Evolutionary conservation across 2,797 vertebrate species (phyloP), one percentile per base, ranked within the genome.

Genomic region (Hippopotamyrus pictus): DNA sequence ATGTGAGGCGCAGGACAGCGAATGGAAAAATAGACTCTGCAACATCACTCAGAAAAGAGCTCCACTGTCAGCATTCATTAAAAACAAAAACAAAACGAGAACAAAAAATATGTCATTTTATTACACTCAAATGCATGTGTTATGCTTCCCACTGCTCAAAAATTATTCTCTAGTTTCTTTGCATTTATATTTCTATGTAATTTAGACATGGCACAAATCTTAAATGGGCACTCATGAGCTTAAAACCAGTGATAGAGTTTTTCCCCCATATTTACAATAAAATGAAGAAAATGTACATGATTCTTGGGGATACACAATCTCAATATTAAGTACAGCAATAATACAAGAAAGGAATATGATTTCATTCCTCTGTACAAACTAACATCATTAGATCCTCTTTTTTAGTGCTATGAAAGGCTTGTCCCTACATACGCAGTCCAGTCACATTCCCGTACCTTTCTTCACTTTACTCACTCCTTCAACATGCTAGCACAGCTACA

Each of bases 221-320:
- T 93, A 44, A 96, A 97, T 96, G 97, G 97, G 96, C 96, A 97
- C 97, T 97, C 96, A 97, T 97, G 97, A 97, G 95, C 95, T 92
- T 95, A 96, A 97, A 97, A 95, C 94, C 96, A 90, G 95, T 96
- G 96, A 97, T 95, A 95, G 87, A 82, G 92, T 85, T 85, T 86
- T 90, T 92, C 91, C 96, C 96, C 95, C 94, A 94, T 99, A 99
- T 99, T 98, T 99, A 99, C 98, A 99, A 95, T 95, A 96, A 96
- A 94, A 94, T 93, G 82, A 96, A 96, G 96, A 94, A 97, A 98
- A 99, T 99, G 96, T 98, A 99, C 98, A 99, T 95, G 96, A 97
- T 96, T 96, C 94, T 93, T 96, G 96, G 97, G 96, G 96, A 95
- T 96, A 97, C 94, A 95, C 97, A 97, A 96, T 95, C 96, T 95